Evolutionary conservation across 2,113 vertebrate genomes (phyloP).

Genomic region (Microtus oregoni): DNA sequence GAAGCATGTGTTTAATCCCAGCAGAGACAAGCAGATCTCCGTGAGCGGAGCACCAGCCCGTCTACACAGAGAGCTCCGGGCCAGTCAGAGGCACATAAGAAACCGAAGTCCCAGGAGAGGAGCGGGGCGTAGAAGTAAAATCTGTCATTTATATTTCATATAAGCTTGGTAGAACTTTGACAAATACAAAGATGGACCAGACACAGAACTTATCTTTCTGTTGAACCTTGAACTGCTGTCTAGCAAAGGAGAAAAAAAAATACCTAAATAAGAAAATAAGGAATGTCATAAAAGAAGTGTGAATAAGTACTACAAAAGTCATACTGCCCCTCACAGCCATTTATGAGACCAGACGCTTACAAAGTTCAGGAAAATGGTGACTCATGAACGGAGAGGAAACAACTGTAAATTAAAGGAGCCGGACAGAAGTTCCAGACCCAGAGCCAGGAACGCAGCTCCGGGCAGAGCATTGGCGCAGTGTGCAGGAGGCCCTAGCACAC

Average conservation of each 20-base stretch:
- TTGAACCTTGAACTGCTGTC: not conserved
- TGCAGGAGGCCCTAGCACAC: not conserved
- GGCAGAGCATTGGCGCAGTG: not conserved
- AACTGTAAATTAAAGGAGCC: not conserved
- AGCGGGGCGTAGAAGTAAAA: not conserved
- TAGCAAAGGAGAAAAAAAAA: slow-evolving; percentile 10
- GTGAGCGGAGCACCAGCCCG: too few relatives aligned
- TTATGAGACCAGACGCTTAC: not conserved
- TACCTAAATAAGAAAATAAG: not conserved
- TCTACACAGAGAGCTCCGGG: not conserved
- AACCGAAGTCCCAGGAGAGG: not conserved
- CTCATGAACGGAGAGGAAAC: not conserved
- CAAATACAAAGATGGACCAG: not conserved
- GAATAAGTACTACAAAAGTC: not conserved
- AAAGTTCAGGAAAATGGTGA: not conserved
- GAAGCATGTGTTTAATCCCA: not conserved
- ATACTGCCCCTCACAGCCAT: not conserved
- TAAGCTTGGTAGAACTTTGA: not conserved
- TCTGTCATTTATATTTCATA: not conserved
- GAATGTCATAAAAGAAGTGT: not conserved
- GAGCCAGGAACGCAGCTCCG: not conserved
- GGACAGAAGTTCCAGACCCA: not conserved
- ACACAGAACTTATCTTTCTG: slow-evolving; percentile 15
- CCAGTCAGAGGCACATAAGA: not conserved
- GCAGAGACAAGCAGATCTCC: not conserved